Conservation (phyloP, 2,113 vertebrate genomes). For the Rhinolophus sinicus region DNA sequence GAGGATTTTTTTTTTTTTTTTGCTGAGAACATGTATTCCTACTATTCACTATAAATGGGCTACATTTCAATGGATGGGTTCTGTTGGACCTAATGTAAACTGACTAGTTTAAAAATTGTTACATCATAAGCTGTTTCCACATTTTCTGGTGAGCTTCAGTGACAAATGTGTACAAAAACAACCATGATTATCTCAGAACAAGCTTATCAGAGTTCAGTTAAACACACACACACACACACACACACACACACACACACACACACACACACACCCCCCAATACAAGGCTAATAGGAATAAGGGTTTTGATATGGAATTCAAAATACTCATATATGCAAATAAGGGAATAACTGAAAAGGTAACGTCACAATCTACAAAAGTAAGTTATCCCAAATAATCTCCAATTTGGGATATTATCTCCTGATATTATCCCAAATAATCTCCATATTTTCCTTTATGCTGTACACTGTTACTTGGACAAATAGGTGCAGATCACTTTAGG, state of each 20-base stretch:
- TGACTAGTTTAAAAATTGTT: not conserved
- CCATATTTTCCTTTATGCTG: not conserved
- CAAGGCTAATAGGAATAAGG: not conserved
- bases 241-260: not conserved
- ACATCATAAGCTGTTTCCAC: not conserved
- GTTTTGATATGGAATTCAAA: not conserved
- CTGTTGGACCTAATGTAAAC: not conserved
- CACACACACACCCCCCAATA: not conserved
- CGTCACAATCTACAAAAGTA: not conserved
- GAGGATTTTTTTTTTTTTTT: not conserved
- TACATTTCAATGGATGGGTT: not conserved
- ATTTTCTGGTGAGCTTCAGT: not conserved
- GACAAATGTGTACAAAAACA: not conserved
- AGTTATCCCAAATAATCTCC: not conserved
- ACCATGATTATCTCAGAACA: not conserved
- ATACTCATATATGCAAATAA: not conserved
- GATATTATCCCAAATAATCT: not conserved
- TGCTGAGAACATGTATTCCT: not conserved
- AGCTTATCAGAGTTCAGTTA: not conserved
- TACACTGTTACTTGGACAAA: not conserved
- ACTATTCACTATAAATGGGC: not conserved
- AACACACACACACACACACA: not conserved
- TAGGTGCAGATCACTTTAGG: not conserved
- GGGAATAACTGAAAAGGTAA: not conserved
- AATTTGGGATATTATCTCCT: no score